Conservation (phyloP, 2,797 vertebrate genomes). For the Eulemur coronatus region DNA sequence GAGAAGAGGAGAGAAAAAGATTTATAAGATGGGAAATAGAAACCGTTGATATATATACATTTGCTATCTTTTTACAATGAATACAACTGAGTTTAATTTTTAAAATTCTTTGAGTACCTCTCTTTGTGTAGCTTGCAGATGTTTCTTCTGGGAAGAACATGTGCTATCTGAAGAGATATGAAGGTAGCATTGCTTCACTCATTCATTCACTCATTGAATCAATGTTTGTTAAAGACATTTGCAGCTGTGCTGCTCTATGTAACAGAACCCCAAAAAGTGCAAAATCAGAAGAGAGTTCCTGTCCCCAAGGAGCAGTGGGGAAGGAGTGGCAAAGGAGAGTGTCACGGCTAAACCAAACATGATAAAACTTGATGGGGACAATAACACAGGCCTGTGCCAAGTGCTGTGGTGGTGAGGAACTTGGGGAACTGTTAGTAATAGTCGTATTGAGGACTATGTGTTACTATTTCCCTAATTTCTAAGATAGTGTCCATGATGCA, state of each 20-base stretch:
- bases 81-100: background rate
- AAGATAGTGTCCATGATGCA: background rate
- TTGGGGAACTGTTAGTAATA: background rate
- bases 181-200: background rate
- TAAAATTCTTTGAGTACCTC: background rate
- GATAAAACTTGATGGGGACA: background rate
- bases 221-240: background rate
- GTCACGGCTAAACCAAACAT: background rate
- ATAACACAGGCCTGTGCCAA: background rate
- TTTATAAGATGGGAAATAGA: conserved; percentile 14
- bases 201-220: background rate
- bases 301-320: background rate
- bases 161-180: background rate
- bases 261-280: background rate
- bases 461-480: background rate
- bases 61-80: background rate
- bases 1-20: conserved; percentile 27
- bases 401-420: background rate
- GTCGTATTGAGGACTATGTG: background rate
- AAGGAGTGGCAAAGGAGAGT: background rate
- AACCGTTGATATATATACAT: background rate
- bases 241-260: background rate
- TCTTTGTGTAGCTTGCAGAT: background rate
- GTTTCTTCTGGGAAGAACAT: background rate
- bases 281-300: background rate